phyloP scores from a whole-genome alignment of 2,888 invertebrate genomes.

The Campoletis raptor region DNA sequence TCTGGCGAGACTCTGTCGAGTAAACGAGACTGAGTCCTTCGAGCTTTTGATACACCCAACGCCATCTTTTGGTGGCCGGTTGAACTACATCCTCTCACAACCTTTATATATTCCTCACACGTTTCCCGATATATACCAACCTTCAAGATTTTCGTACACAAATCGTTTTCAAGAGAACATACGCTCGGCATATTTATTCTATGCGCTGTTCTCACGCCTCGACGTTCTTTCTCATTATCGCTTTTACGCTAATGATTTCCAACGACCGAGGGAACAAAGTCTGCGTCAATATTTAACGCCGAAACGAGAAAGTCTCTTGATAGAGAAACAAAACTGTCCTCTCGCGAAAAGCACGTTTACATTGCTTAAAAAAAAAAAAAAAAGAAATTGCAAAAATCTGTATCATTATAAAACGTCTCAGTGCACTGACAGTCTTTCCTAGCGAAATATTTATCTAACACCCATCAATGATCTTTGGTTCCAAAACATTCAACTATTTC shows the following conservation, averaged over 20 bases:
- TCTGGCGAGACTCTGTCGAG: background rate
- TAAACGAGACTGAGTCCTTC: background rate
- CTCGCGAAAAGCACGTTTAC: background rate
- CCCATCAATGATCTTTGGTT: background rate
- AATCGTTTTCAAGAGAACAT: constrained; percentile 17
- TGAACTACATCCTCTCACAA: background rate
- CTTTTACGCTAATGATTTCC: constrained; percentile 50
- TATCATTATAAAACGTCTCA: background rate
- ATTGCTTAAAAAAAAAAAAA: background rate
- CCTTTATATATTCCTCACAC: background rate
- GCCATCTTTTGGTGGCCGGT: constrained; percentile 53
- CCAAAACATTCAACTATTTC: background rate
- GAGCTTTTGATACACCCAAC: constrained; percentile 41
- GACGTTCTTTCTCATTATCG: constrained; percentile 56
- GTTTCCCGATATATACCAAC: background rate
- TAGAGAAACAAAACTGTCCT: background rate
- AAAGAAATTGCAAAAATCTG: background rate
- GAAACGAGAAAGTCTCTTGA: constrained; percentile 39
- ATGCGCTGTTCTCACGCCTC: constrained; percentile 57
- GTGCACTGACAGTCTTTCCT: background rate
- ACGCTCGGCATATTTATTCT: constrained; percentile 11
- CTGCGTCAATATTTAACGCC: constrained; percentile 65
- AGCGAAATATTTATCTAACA: background rate
- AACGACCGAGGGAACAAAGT: constrained; percentile 44
- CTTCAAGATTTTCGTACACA: constrained; percentile 8